Base-by-base conservation (phyloP, 2,113 vertebrate genomes). In the Mugil cephalus region DNA sequence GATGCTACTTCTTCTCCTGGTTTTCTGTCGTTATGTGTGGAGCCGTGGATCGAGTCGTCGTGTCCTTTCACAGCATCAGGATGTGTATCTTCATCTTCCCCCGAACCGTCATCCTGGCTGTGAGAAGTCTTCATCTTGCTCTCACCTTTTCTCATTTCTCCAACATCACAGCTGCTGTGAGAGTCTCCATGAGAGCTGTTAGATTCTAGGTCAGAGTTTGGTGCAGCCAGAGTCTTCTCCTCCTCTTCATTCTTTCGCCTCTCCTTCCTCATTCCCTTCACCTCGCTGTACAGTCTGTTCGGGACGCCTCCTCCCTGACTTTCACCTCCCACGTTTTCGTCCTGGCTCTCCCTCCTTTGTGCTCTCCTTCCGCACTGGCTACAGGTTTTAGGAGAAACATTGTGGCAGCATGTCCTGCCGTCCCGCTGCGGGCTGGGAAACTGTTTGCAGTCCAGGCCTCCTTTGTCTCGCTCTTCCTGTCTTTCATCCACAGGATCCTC, bases 401-500 rank as follows among this genome's bases (percentile, higher is more conserved):
- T 48, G 55, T 82, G 79, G 54, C 67, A 78, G 63, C 74, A 74
- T 67, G 18, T 56, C 52, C 14, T 1, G 48, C 51, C 18, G 51
- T 77, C 51, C 66, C 8, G 66, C 48, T 61, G 63, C 1, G 55
- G 55, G 46, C 53, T 36, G 39, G 46, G 30, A 42, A 45, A 15
- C 58, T 13, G 17, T 24, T 62, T 70, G 34, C 59, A 43, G 51
- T 77, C 66, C 21, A 1, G 42, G 6, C 18, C 66, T 51, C 24
- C 59, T 70, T 78, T 64, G 51, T 70, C 45, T 55, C 1, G 60
- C 59, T 74, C 84, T 89, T 87, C 88, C 80, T 84, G 87, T 30
- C 74, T 82, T 68, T 80, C 78, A 60, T 78, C 74, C 52, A 63
- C 59, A 24, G 87, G 70, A 76, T 68, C 60, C 75, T 85, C 74